phyloP scores from a whole-genome alignment of 2,797 vertebrate species.

The Pogonophryne albipinna region DNA sequence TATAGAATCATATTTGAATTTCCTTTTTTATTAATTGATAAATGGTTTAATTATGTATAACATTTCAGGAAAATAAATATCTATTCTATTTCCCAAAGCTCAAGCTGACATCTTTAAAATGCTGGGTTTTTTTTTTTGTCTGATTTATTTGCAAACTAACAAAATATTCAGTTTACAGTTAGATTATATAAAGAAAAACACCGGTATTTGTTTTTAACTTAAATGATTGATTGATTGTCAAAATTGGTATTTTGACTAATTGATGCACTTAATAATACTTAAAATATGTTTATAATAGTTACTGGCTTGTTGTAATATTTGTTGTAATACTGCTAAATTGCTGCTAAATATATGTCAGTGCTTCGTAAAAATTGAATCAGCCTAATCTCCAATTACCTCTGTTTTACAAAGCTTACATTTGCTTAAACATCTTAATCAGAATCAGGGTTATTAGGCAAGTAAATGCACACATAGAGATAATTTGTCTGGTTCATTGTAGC shows the following conservation, averaged over 20 bases:
- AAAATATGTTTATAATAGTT: not conserved
- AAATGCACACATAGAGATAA: not conserved
- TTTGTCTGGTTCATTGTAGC: not conserved
- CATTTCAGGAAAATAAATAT: not conserved
- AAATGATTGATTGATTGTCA: not conserved
- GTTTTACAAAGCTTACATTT: not conserved
- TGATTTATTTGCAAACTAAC: no score
- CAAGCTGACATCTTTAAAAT: no score
- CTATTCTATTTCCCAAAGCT: not conserved
- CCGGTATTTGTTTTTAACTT: no score
- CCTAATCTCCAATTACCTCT: not conserved
- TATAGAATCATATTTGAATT: not conserved
- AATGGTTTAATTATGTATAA: not conserved
- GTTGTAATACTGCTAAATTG: not conserved
- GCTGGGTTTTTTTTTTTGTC: no score
- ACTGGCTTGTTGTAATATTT: not conserved
- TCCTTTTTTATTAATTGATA: not conserved
- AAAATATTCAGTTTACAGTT: not conserved
- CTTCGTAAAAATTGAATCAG: not conserved
- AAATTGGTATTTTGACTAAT: not conserved
- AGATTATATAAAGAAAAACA: not conserved
- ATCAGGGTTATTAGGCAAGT: not conserved
- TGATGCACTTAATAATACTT: not conserved
- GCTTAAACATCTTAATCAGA: not conserved
- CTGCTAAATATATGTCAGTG: not conserved